Evolutionary conservation across 2,888 invertebrate species (phyloP), one percentile per base, ranked within the genome.

Genomic region (Clepsis dumicolana): DNA sequence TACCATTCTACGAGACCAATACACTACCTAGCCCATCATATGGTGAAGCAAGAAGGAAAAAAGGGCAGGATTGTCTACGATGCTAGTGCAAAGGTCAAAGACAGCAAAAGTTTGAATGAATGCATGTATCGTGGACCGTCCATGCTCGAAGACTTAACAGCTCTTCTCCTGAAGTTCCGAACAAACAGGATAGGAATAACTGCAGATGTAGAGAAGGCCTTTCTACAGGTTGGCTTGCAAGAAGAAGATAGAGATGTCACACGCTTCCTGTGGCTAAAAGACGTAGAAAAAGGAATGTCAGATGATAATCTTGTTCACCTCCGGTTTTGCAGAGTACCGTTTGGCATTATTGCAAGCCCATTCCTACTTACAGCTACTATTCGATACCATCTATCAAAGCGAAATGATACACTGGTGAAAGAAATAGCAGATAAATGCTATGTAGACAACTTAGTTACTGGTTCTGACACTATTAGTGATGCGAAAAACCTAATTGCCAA

Each of bases 121-220:
- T 76, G 75, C 32, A 56, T 77, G 1, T 73, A 76, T 48, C 24
- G 69, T 0, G 78, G 77, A 0, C 78, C 77, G 1, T 25, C 61
- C 2, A 57, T 78, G 70, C 32, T 78, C 29, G 75, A 78, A 63
- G 75, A 80, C 21, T 44, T 78, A 0, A 75, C 73, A 1, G 75
- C 65, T 5, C 41, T 78, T 7, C 12, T 78, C 0, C 16, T 74
- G 72, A 71, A 59, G 53, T 80, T 78, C 53, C 66, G 78, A 52
- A n/a, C 35, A 14, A 38, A 75, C 21, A 32, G 27, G 3, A 69
- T 76, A n/a, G n/a, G n/a, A n/a, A n/a, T n/a, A n/a, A n/a, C n/a
- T n/a, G n/a, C n/a, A n/a, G n/a, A n/a, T n/a, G n/a, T 48, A 21
- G 48, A 18, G 21, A 48, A 48, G 48, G 48, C 48, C 10, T 18